Conservation (phyloP, 2,888 invertebrate genomes). For the Lordiphosa andalusiaca region DNA sequence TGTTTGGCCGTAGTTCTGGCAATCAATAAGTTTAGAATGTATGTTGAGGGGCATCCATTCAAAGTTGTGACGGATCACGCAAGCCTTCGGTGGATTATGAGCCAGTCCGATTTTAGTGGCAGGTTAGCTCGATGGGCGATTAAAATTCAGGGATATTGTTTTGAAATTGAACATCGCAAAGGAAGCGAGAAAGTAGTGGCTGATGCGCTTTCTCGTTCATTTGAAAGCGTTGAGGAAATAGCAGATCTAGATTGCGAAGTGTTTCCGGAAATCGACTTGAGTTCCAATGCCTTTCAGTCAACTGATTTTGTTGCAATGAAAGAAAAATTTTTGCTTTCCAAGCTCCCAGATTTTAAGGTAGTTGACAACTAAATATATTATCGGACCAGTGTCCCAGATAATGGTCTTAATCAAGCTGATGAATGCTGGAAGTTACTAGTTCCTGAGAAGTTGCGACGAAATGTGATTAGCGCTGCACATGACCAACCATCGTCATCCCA, state of each 20-base stretch:
- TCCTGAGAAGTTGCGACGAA: neutral
- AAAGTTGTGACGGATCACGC: slow-evolving; percentile 6
- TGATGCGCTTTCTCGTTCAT: slow-evolving; percentile 6
- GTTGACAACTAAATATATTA: no score
- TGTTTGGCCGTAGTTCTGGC: slow-evolving; percentile 9
- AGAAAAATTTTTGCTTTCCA: no score
- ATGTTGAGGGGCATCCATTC: neutral
- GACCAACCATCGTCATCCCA: slow-evolving; percentile 7
- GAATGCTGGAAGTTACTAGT: neutral
- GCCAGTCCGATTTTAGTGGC: slow-evolving; percentile 5
- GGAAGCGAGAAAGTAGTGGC: slow-evolving; percentile 4
- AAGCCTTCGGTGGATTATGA: slow-evolving; percentile 11
- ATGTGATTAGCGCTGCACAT: neutral
- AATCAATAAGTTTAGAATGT: neutral
- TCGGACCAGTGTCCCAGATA: no score
- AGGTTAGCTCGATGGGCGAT: neutral
- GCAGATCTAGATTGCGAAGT: neutral
- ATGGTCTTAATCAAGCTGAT: neutral
- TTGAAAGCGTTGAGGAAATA: neutral
- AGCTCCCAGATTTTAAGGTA: no score
- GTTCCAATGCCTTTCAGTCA: no score
- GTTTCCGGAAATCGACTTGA: neutral
- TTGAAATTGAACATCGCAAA: slow-evolving; percentile 3
- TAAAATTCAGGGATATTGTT: neutral
- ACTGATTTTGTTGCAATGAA: no score